Base-by-base conservation (phyloP, 2,113 vertebrate species). In the Sinocyclocheilus rhinocerous region DNA sequence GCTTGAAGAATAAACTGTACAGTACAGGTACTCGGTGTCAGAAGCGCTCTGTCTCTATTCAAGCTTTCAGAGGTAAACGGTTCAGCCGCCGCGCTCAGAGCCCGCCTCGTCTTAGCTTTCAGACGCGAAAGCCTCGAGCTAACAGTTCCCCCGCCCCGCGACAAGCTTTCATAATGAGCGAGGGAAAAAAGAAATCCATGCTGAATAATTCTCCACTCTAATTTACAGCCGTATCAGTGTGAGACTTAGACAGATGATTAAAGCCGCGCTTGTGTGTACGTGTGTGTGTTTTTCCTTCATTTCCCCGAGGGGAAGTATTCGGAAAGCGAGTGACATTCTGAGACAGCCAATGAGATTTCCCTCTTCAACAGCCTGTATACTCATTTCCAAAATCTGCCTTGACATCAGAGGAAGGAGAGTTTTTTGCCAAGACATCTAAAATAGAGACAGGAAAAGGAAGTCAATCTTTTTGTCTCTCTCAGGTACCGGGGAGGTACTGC, bases 121-220 rank as follows among this genome's bases (percentile, higher is more conserved):
- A 76, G 84, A 84, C 15, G 36, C 78, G 77, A 36, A 67, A 81
- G 86, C 87, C 85, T 88, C 77, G 59, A 79, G 87, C 83, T 84
- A 81, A 83, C 78, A 86, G 76, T 87, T 70, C 20, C 75, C 73
- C 85, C 79, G 77, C 85, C 87, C 83, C 52, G 6, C 87, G 90
- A 91, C 91, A 91, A 88, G 89, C 84, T 84, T 84, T 87, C 81
- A 79, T 65, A 84, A 89, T 87, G 75, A 84, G 78, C 88, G 70
- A 85, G 87, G 86, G 29, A 85, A 82, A 88, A 83, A 88, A 88
- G 55, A 81, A 65, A 90, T 50, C 87, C 76, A 89, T 65, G 84
- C 83, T 87, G 86, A 90, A 87, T 87, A 92, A 91, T 91, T 91
- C 87, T 87, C 90, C 57, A 76, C 84, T 89, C 83, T 91, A 92